Evolutionary conservation across 2,113 vertebrate genomes (phyloP), one percentile per base, ranked within the genome.

Genomic region (Takifugu flavidus): DNA sequence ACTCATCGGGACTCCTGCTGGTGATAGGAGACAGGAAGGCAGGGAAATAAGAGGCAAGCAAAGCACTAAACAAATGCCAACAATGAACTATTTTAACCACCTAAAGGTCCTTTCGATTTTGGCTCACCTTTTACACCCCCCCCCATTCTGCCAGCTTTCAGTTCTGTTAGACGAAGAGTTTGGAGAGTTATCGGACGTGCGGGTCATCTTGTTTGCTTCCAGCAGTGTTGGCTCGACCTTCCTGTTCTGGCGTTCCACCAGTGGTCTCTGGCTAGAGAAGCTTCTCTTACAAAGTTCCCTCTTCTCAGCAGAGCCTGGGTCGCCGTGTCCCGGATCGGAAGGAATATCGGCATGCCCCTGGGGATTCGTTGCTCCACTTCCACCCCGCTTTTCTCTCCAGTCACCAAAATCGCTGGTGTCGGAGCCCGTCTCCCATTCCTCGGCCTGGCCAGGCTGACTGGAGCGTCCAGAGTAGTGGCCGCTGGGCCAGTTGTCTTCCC

Each of bases 361-460:
- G 64, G 49, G 0, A 28, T 71, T 12, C 0, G 67, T 0, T 2
- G 70, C 78, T n/a, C 75, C 82, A 8, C 75, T 75, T 25, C 87
- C 92, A 0, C 85, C 85, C 0, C 91, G 85, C 64, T 94, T 92
- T 60, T 95, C 96, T 28, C 93, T 87, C 76, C 95, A 91, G 85
- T 99, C 97, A 0, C 90, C 93, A 69, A 98, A 95, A 83, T 98
- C 97, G 0, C 97, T 98, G 91, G 94, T 98, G 53, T 99, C 97
- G 0, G 97, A 98, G 0, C 95, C 96, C 0, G 95, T 96, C 75
- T 99, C 97, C 97, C 97, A 99, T 51, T 99, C 97, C 61, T 99
- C 97, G 0, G 91, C 91, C 0, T 94, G 95, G 26, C 93, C 94
- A 0, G 93, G 94, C 74, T 90, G 92, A 10, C 86, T 71, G 0